Base-by-base conservation (phyloP, 37 sponge, comb jelly and placozoan genomes). In the Chondrosia reniformis region DNA sequence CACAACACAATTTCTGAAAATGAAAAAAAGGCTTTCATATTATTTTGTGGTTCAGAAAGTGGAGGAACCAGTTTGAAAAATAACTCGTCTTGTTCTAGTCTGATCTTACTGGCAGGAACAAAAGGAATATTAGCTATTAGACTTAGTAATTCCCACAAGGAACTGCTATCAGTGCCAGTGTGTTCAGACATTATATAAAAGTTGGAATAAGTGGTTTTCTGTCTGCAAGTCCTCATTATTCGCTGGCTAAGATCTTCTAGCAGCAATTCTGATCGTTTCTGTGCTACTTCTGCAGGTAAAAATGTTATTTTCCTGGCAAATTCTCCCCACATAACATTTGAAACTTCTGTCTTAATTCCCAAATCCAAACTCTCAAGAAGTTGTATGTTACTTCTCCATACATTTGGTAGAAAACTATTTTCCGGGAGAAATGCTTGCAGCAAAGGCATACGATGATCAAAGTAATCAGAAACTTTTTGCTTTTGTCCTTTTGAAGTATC, bases 381-480 rank as follows among this genome's bases (percentile, higher is more conserved):
- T n/a, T n/a, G n/a, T n/a, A n/a, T n/a, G n/a, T n/a, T n/a, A n/a
- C n/a, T n/a, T n/a, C n/a, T n/a, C 88, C 88, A 88, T 1, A 17
- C 21, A 25, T 27, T 9, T 21, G 55, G 36, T 22, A 80, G 80
- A 59, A 74, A 76, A 31, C 58, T 3, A 24, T 74, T 17, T 2
- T 25, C 40, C 21, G 24, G 13, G 17, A 56, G 28, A 45, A 88
- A 88, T 15, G n/a, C 56, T 33, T 38, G 45, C 25, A 81, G 58
- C 19, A 79, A 64, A 42, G 62, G 42, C 37, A 45, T 41, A n/a
- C 36, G 22, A 46, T 80, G 80, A 65, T 88, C 83, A 63, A 63
- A 83, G 21, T 82, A 63, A n/a, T 88, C 80, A 31, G 77, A 43
- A 9, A 79, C 80, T 30, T 39, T 22, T 1, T 30, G 15, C 32